Evolutionary conservation across 2,113 vertebrate species (phyloP), one percentile per base, ranked within the genome.

Genomic region (Conger conger): DNA sequence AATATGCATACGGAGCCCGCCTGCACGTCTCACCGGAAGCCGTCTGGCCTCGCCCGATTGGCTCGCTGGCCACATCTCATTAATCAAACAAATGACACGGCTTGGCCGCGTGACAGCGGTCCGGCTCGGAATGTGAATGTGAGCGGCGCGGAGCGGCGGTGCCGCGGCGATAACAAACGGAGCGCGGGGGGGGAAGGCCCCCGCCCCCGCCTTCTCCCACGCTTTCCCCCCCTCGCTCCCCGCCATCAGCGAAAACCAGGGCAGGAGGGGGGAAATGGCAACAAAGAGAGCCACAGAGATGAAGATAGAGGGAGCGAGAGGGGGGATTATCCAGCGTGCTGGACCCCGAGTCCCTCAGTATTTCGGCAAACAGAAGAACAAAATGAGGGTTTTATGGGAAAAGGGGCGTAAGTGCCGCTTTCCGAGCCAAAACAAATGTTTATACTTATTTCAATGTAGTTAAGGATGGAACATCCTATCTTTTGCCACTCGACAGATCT

Each of bases 261-360:
- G 53, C 27, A 13, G 37, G 50, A 38, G 37, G 45, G 18, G 33
- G 40, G 18, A 18, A 38, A 85, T 17, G 20, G 42, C 9, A 76
- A 79, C 8, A 84, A 13, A 9, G 27, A 23, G 35, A 63, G 76
- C 30, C 0, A n/a, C 11, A 7, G 81, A 60, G 76, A 76, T 5
- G 40, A 45, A 60, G 81, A 30, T 1, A n/a, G 53, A 53, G n/a
- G 53, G 18, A 23, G 33, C 30, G 79, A 85, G 42, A 73, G 57
- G 35, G 78, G 77, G 84, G 81, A 86, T 87, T 85, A 86, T 83
- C 76, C 76, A 73, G 30, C 33, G 50, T 84, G 84, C 82, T 86
- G 85, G 38, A 88, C 54, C 79, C 33, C 86, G 80, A 85, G 53
- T 86, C 78, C n/a, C 76, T 53, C 60, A 85, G 87, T 86, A 81